Evolutionary conservation across 2,888 invertebrate species (phyloP).

Genomic region (Athalia circularis): DNA sequence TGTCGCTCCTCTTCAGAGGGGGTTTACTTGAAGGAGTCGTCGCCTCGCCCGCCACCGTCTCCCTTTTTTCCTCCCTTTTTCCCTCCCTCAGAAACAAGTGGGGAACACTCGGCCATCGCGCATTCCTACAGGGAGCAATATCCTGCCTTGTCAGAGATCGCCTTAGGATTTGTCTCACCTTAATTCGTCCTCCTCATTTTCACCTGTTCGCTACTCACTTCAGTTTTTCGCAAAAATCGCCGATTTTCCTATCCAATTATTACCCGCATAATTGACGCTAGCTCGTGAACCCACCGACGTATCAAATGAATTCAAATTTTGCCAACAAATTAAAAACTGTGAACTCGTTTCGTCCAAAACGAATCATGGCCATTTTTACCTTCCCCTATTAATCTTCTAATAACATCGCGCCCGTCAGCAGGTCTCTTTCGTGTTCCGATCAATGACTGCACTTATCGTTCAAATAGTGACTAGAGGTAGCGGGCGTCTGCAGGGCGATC

Average conservation of each 20-base stretch:
- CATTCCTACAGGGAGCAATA: constrained; percentile 28
- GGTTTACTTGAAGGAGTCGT: constrained; percentile 16
- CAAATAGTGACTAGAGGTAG: too few species aligned
- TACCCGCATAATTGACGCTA: too few species aligned
- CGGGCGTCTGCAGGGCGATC: too few species aligned
- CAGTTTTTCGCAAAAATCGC: not conserved
- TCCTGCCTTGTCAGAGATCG: not conserved
- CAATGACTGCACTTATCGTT: not conserved
- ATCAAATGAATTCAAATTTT: too few species aligned
- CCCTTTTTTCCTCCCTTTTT: not conserved
- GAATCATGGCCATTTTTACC: not conserved
- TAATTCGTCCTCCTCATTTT: constrained; percentile 11
- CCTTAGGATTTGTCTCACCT: not conserved
- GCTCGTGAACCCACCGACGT: too few species aligned
- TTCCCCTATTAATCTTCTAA: not conserved
- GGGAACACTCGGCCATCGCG: constrained; percentile 25
- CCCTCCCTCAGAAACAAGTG: not conserved
- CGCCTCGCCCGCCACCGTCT: constrained; percentile 14
- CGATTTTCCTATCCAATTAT: too few species aligned
- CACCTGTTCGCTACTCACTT: not conserved
- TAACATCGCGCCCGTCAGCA: too few species aligned
- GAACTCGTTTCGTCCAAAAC: too few species aligned
- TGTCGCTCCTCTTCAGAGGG: constrained; percentile 30
- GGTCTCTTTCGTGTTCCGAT: not conserved
- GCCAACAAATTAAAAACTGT: too few species aligned